A percentile compares a stretch with the other conserved stretches of the same genome.
phyloP scores from a whole-genome alignment of 1,140 invertebrate species.

The Drosophila mauritiana region DNA sequence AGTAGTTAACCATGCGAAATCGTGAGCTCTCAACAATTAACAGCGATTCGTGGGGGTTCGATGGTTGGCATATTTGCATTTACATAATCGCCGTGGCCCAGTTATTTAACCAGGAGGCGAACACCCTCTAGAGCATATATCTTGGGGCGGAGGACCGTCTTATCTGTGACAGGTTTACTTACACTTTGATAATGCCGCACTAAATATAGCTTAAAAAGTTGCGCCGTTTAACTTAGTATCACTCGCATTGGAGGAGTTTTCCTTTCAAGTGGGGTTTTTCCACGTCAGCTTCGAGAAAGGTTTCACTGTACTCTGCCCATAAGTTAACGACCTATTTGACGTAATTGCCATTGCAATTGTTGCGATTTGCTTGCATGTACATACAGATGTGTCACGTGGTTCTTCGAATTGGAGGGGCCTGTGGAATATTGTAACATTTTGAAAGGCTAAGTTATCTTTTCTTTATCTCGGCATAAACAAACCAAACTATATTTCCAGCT shows the following conservation, averaged over 20 bases:
- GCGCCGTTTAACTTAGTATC: constrained; percentile 12
- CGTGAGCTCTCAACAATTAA: constrained; percentile 26
- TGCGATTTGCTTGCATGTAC: constrained; percentile 30
- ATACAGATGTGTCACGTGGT: constrained; percentile 23
- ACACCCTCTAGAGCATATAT: constrained; percentile 30
- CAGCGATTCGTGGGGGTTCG: constrained; percentile 5
- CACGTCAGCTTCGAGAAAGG: constrained; percentile 6
- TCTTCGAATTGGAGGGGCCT: constrained; percentile 17
- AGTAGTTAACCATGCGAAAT: background rate
- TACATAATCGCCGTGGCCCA: constrained; percentile 29
- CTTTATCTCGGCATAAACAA: background rate
- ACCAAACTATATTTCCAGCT: constrained; percentile 15
- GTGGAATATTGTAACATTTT: constrained; percentile 15
- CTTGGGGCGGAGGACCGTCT: constrained; percentile 29
- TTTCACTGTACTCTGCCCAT: constrained; percentile 32
- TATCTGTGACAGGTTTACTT: constrained; percentile 56
- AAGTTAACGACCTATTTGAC: constrained; percentile 64
- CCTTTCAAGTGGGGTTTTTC: constrained; percentile 7
- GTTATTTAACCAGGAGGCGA: constrained; percentile 53
- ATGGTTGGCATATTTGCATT: constrained; percentile 8
- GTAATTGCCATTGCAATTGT: constrained; percentile 16
- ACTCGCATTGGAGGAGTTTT: constrained; percentile 22
- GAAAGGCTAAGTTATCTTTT: background rate
- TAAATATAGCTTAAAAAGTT: constrained; percentile 28
- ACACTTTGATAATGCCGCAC: constrained; percentile 28